Base-by-base conservation (phyloP, 2,888 invertebrate species). In the Eristalis tenax region DNA sequence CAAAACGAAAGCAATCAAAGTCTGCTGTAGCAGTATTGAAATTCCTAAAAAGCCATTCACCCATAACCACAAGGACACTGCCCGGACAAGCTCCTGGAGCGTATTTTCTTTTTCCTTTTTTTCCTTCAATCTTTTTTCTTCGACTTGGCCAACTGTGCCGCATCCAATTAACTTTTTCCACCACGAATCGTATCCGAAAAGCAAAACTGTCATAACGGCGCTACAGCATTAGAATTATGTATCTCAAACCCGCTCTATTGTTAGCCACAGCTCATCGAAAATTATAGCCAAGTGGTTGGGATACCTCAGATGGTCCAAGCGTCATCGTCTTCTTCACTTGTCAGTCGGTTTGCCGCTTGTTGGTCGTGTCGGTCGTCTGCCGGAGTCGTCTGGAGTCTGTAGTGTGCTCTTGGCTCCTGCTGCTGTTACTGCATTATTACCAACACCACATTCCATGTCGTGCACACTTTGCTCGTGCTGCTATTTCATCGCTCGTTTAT, bases 121-220 rank as follows among this genome's bases (percentile, higher is more conserved):
- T 38, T 66, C 43, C 10, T 40, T 75, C 23, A 28, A 59, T 66
- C 50, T 23, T 84, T 22, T 66, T 50, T 18, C 56, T 68, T 13
- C 63, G 68, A 18, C 75, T 76, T 64, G 56, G 50, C 76, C 87
- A 87, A 83, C 76, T 80, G 83, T 80, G 80, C 87, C 83, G 83
- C 75, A 87, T 87, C 87, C 87, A 87, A 87, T 87, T 87, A 83
- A 80, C 65, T 86, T 87, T 79, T 79, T 75, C 63, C 35, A 38
- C 71, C 65, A 61, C 65, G 74, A 66, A 63, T 73, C 38, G 18
- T 73, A 68, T 63, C 38, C 75, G 6, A 86, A 82, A 75, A 82
- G 40, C 79, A 59, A 83, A 83, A 80, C 87, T 87, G 80, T 87
- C 87, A 87, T 87, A 87, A 87, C 86, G 86, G 86, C 86, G 83